Percentiles rank a stretch among this genome's conserved stretches.
These are phyloP conservation scores for Sclerurus mexicanus DNA, from an alignment of 2,113 vertebrate species.

Conservation along the genomic window DNA sequence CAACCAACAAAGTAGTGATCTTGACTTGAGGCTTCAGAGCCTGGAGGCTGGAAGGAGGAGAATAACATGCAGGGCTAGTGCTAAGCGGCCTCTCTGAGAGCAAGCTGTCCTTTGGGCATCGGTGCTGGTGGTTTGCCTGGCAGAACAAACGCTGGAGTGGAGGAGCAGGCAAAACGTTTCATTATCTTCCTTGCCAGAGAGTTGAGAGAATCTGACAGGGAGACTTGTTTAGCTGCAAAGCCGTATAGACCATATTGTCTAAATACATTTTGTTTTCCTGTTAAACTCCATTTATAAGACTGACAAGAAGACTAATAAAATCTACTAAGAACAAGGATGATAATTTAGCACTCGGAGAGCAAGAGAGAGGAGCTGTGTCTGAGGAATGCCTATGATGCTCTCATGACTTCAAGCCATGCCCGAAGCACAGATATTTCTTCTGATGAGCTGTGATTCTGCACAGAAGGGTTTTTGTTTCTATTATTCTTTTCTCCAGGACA, in stretches of 20 bases:
- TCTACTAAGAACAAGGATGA: conserved; percentile 20
- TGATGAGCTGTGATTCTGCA: background rate
- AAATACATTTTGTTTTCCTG: conserved; percentile 37
- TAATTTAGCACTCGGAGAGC: background rate
- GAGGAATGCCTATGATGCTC: background rate
- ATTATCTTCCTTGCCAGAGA: background rate
- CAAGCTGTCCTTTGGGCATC: background rate
- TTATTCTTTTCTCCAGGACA: background rate
- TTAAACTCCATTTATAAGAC: conserved; percentile 28
- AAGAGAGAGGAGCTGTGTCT: background rate
- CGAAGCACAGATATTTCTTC: background rate
- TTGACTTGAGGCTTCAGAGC: background rate
- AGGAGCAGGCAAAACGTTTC: background rate
- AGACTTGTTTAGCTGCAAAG: conserved; percentile 22
- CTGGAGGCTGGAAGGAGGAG: background rate
- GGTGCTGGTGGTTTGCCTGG: background rate
- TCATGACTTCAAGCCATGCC: background rate
- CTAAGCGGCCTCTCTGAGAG: background rate
- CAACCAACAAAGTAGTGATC: background rate
- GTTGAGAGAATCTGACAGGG: background rate
- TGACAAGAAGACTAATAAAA: conserved; percentile 52
- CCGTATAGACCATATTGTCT: conserved; percentile 15
- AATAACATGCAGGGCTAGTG: background rate
- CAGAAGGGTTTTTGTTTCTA: background rate
- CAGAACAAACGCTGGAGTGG: background rate